Percentiles rank a stretch among this genome's conserved stretches.
These are phyloP conservation scores for Gallinago solitaria DNA, from an alignment of 2,797 vertebrate genomes.

Conservation along the genomic window DNA sequence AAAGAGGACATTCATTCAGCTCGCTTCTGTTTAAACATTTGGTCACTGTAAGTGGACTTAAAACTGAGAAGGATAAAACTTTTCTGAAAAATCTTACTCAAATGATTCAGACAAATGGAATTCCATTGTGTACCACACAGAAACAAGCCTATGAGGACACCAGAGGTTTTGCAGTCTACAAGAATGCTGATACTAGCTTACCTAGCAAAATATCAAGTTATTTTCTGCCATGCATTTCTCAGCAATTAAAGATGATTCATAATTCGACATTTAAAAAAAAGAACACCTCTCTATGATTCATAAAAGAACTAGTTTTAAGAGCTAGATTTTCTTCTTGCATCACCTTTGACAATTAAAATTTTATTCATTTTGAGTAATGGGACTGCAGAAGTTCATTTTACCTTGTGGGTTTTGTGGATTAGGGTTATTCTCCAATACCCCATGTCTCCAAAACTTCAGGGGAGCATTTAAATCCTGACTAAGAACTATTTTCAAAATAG, in stretches of 20 bases:
- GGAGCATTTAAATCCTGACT: background rate
- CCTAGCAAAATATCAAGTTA: background rate
- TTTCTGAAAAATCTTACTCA: conserved; percentile 39
- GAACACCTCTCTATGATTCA: background rate
- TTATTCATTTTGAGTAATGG: background rate
- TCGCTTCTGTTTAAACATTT: conserved; percentile 56
- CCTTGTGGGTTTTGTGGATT: background rate
- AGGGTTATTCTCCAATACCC: background rate
- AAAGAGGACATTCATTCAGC: conserved; percentile 68
- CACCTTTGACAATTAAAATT: background rate
- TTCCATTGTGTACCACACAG: background rate
- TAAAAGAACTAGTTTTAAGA: background rate
- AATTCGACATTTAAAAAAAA: background rate
- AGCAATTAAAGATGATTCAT: background rate
- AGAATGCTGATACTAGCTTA: background rate
- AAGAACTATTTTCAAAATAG: background rate
- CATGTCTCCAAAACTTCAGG: background rate
- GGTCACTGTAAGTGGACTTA: conserved; percentile 52
- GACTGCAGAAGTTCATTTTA: background rate
- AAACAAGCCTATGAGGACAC: background rate
- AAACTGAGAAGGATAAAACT: conserved; percentile 62
- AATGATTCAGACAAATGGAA: conserved; percentile 39
- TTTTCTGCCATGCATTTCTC: background rate
- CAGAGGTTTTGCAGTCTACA: background rate
- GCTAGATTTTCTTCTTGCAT: background rate